phyloP scores from a whole-genome alignment of 2,113 vertebrate species.

The Kobus ellipsiprymnus region DNA sequence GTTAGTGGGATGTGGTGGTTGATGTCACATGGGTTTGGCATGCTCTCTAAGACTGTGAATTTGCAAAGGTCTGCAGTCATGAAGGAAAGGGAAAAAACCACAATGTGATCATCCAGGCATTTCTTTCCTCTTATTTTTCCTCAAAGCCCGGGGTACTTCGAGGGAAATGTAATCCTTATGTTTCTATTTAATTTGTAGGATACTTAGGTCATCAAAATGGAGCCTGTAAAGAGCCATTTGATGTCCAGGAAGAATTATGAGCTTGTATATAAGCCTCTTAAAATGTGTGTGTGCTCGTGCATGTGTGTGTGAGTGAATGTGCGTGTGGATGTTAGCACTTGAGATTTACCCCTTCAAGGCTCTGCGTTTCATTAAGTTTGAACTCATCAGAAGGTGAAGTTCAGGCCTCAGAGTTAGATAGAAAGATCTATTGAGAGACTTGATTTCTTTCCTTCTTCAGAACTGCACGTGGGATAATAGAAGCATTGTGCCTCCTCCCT shows the following conservation, averaged over 20 bases:
- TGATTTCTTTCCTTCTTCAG: not conserved
- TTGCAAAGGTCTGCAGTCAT: not conserved
- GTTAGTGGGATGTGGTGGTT: not conserved
- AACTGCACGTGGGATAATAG: not conserved
- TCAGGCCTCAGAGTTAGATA: not conserved
- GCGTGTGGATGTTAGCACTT: not conserved
- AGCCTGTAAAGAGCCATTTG: constrained; percentile 59
- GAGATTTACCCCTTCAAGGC: not conserved
- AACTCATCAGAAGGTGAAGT: constrained; percentile 2
- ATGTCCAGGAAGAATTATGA: constrained; percentile 70
- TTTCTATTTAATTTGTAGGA: constrained; percentile 66
- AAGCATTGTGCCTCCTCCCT: fast-evolving
- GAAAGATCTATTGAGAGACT: not conserved
- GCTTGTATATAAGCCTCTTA: constrained; percentile 53
- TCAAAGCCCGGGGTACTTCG: constrained; percentile 43
- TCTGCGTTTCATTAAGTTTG: not conserved
- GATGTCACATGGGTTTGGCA: constrained; percentile 36
- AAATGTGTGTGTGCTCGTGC: not conserved
- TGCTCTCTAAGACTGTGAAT: not conserved
- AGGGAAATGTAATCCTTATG: constrained; percentile 66
- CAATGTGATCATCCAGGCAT: constrained; percentile 34
- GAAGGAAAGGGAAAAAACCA: constrained; percentile 30
- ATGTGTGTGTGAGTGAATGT: not conserved
- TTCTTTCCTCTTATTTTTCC: constrained; percentile 44
- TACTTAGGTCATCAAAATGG: constrained; percentile 67